Base-by-base conservation (phyloP, 2,797 vertebrate genomes). In the Enteromius mattozi region DNA sequence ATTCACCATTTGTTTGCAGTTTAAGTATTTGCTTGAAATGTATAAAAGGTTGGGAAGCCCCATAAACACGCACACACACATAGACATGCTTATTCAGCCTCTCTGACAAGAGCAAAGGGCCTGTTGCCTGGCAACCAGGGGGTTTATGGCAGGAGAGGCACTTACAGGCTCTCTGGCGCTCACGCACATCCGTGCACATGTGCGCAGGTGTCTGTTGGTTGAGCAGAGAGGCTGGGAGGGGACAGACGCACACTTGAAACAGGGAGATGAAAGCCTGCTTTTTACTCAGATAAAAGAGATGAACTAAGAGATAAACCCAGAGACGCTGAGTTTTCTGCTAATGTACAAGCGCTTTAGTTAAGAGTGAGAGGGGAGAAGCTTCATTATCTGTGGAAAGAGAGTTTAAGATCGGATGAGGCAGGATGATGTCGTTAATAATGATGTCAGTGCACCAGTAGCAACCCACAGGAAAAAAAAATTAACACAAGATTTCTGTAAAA, bases 41-140 rank as follows among this genome's bases (percentile, higher is more conserved):
- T 83, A 24, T 51, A 77, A 83, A 83, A 69, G 72, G 49, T 56
- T 8, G 35, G 47, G 35, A 83, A 77, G 63, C 63, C 19, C 72
- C 71, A 56, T 45, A 70, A 70, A 79, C 56, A 85, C 47, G 27
- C 72, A 37, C 71, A 45, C 40, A 37, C 33, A 17, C 6, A 74
- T 12, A 47, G 13, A 76, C 61, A 77, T 63, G 83, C 69, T 61
- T 61, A 75, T 66, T 40, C 78, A 80, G 37, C 78, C 35, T 68
- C 35, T 84, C 63, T 84, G 42, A 84, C 42, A 85, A 75, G 81
- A 86, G 81, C 69, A 84, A 82, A 82, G 75, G 72, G 61, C 54
- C 84, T 86, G 88, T 89, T 89, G 88, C 88, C 54, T 85, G 78
- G 88, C 86, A 87, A 87, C 86, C 75, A 10, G 71, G 79, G 70